phyloP scores from a whole-genome alignment of 2,113 vertebrate genomes.

The Dasypus novemcinctus region DNA sequence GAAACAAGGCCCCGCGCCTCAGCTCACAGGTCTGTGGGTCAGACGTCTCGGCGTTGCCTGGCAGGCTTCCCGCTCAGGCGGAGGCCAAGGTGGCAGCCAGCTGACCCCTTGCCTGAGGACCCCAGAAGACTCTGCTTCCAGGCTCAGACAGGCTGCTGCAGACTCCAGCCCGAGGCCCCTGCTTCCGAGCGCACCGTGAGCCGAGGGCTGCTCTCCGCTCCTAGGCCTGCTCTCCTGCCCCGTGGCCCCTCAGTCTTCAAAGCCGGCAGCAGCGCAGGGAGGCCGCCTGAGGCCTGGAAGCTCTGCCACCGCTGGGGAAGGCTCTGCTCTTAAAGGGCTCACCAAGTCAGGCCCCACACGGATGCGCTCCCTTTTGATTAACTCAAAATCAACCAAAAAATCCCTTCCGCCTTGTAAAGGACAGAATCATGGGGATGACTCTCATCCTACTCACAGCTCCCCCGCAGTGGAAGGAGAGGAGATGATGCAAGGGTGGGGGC shows the following conservation, averaged over 20 bases:
- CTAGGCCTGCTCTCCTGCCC: not conserved
- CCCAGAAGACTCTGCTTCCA: not conserved
- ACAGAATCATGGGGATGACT: not conserved
- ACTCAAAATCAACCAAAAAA: not conserved
- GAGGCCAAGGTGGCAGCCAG: not conserved
- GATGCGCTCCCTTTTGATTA: not conserved
- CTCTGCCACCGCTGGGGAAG: not conserved
- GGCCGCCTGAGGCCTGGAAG: not conserved
- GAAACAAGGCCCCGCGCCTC: accelerated
- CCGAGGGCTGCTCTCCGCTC: accelerated
- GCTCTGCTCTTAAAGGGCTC: not conserved
- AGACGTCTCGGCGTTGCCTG: accelerated
- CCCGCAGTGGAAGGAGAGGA: not conserved
- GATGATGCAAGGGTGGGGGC: too few species aligned
- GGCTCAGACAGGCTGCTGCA: too few species aligned
- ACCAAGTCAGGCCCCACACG: not conserved
- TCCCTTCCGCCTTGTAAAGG: not conserved
- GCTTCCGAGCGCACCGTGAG: not conserved
- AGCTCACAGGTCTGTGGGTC: not conserved
- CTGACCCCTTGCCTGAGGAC: not conserved
- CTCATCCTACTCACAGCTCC: too few species aligned
- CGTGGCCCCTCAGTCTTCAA: not conserved
- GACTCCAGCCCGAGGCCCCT: not conserved
- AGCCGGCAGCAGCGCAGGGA: not conserved
- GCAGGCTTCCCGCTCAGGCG: not conserved